Conservation (phyloP, 2,888 invertebrate genomes). For the Megastigmus dorsalis region DNA sequence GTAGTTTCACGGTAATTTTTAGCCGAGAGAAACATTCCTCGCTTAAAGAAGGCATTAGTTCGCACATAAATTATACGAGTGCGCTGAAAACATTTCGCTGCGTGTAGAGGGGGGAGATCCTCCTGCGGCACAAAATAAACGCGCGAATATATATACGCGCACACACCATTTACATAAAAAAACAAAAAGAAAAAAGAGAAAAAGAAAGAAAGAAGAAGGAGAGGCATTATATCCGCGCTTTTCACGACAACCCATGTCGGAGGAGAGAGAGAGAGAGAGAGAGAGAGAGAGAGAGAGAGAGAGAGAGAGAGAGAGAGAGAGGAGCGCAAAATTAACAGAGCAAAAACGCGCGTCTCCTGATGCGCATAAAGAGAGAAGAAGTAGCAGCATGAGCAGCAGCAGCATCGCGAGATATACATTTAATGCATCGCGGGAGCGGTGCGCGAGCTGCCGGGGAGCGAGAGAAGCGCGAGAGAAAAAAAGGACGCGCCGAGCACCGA, state of each 20-base stretch:
- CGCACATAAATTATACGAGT: neutral
- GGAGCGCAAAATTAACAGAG: no score
- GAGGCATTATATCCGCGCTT: neutral
- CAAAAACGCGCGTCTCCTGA: no score
- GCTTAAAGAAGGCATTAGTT: neutral
- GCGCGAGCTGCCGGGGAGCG: no score
- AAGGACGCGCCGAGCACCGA: no score
- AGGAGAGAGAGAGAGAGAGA: no score
- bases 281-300: no score
- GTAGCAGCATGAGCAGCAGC: no score
- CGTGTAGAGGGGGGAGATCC: neutral
- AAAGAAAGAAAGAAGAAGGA: neutral
- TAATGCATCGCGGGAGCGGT: no score
- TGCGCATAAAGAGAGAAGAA: no score
- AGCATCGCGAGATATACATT: no score
- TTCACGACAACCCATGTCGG: neutral
- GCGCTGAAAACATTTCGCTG: neutral
- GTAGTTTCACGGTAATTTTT: conserved; percentile 2
- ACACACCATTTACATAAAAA: neutral
- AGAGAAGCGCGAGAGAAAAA: no score
- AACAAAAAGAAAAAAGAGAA: neutral
- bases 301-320: no score
- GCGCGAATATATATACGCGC: neutral
- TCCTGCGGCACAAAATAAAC: neutral
- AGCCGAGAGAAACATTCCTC: neutral